phyloP scores from a whole-genome alignment of 92 coral and sea anemone genomes.

The Pocillopora meandrina region DNA sequence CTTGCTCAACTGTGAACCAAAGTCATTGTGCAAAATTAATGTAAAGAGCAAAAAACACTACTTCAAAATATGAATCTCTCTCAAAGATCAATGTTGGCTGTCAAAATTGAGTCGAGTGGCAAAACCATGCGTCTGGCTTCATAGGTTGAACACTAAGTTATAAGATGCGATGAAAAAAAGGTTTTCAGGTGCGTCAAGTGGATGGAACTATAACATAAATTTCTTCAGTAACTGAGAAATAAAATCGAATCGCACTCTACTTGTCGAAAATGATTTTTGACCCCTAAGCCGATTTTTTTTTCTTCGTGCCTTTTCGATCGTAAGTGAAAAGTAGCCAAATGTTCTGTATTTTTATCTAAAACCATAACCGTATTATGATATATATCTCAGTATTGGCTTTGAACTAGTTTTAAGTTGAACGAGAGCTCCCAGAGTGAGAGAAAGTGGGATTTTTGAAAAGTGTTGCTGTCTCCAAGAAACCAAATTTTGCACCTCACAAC shows the following conservation, averaged over 20 bases:
- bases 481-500: background rate
- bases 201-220: too few species aligned
- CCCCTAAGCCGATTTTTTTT: too few species aligned
- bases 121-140: background rate
- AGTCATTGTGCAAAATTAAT: background rate
- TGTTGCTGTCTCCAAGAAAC: conserved; percentile 38
- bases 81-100: too few species aligned
- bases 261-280: background rate
- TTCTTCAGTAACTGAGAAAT: too few species aligned
- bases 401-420: background rate
- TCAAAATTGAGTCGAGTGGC: conserved; percentile 1
- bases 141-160: background rate
- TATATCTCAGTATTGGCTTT: conserved; percentile 31
- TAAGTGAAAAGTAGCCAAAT: background rate
- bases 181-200: too few species aligned
- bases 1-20: too few species aligned
- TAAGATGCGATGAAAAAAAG: too few species aligned
- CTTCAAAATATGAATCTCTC: background rate
- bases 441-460: conserved; percentile 23
- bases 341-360: too few species aligned
- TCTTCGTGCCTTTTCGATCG: background rate
- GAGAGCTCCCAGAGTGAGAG: background rate
- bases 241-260: background rate
- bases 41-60: background rate
- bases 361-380: background rate